Conservation (phyloP, 2,888 invertebrate genomes). For the Plebejus argus region DNA sequence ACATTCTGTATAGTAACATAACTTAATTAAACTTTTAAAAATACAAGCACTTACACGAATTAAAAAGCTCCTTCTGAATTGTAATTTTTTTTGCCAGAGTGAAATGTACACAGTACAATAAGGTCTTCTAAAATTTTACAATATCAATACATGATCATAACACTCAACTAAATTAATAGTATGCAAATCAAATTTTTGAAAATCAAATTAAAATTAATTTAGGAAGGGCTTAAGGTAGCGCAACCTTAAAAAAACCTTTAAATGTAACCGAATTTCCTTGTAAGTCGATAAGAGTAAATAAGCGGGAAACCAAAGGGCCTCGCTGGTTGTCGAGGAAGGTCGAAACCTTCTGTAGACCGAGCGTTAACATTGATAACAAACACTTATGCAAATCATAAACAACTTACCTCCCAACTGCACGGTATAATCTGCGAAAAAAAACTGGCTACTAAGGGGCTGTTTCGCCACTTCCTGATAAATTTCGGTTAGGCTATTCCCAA, state of each 20-base stretch:
- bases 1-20: no score
- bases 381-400: constrained; percentile 73
- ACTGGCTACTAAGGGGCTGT: background rate
- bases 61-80: no score
- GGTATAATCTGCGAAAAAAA: constrained; percentile 8
- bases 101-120: no score
- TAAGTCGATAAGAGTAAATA: constrained; percentile 45
- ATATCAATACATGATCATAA: no score
- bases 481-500: no score
- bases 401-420: constrained; percentile 53
- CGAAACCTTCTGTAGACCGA: constrained; percentile 63
- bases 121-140: no score
- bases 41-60: no score
- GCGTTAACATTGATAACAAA: constrained; percentile 64
- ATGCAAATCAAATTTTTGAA: no score
- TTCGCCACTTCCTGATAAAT: no score
- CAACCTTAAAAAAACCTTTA: background rate
- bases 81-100: no score
- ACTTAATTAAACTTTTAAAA: no score
- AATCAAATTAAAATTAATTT: background rate
- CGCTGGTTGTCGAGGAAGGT: constrained; percentile 61
- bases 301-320: constrained; percentile 74
- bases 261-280: constrained; percentile 26
- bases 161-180: no score
- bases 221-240: background rate